Base-by-base conservation (phyloP, 2,888 invertebrate genomes). In the Drosophila helvetica region DNA sequence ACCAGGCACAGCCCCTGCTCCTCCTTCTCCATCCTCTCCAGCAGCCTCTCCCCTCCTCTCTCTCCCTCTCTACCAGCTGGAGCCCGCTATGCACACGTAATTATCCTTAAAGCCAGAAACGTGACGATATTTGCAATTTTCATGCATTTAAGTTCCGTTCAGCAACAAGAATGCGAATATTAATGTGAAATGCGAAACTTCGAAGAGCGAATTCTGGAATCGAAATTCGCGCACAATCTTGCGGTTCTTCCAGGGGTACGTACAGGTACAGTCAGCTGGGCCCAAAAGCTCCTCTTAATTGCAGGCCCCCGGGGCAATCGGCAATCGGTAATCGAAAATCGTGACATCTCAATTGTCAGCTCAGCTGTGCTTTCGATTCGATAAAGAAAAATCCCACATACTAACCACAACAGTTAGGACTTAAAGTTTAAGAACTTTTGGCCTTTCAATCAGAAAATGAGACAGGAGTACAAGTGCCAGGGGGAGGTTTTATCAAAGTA, bases 21-120 rank as follows among this genome's bases (percentile, higher is more conserved):
- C 45, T 27, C 2, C 33, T 25, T 27, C 45, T 2, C 9, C 45
- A 46, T n/a, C 18, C n/a, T 10, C 45, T 19, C 50, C 62, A 50
- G 43, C 22, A 53, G 60, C 51, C 45, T 47, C 65, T 61, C 63
- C 50, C 38, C 45, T 38, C 33, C 17, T 56, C 10, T 22, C 5
- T n/a, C 50, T 54, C 42, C 8, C 30, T 10, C 3, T 3, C 33
- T 33, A 33, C 12, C 33, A 33, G 25, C 33, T 15, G 25, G 43
- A 27, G 47, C 47, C 56, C 47, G 54, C 79, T 60, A 78, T 76
- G 77, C 75, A 69, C 64, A 78, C 70, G 82, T 79, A 80, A 80
- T 80, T 80, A 80, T 84, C 79, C 85, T 79, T 80, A 81, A 79
- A 79, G 57, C 78, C 80, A 74, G 66, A 80, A 85, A 82, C 86